These are phyloP conservation scores for Bombycilla garrulus DNA, from an alignment of 2,113 vertebrate species.

Conservation along the genomic window DNA sequence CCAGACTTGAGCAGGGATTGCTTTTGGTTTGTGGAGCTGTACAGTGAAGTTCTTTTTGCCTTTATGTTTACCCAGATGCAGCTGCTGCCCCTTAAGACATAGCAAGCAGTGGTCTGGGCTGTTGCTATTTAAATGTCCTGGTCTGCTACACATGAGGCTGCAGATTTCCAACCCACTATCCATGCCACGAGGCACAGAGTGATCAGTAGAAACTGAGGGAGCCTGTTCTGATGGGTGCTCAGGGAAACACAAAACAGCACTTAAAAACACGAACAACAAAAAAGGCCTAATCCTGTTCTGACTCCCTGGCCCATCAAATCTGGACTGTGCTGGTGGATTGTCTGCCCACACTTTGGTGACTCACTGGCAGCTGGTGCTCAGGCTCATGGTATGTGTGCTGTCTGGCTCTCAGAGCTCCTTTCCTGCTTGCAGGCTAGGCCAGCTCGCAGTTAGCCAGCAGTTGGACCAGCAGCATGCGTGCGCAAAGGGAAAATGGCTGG, in stretches of 20 bases:
- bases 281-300: not conserved
- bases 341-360: fast-evolving
- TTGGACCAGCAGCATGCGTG: fast-evolving
- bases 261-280: fast-evolving
- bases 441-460: not conserved
- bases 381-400: not conserved
- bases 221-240: not conserved
- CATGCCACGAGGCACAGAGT: fast-evolving
- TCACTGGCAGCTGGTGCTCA: not conserved
- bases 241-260: not conserved
- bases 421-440: not conserved
- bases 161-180: fast-evolving
- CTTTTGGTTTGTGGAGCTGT: not conserved
- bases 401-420: not conserved
- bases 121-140: not conserved
- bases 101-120: not conserved
- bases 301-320: not conserved
- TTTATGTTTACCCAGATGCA: not conserved
- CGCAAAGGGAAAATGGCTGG: fast-evolving
- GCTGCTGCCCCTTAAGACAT: not conserved
- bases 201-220: not conserved
- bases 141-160: not conserved
- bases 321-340: fast-evolving
- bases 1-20: not conserved
- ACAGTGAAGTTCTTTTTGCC: not conserved